Percentiles rank a stretch among this genome's conserved stretches.
These are phyloP conservation scores for Stictonetta naevosa DNA, from an alignment of 2,113 vertebrate genomes.

Conservation along the genomic window DNA sequence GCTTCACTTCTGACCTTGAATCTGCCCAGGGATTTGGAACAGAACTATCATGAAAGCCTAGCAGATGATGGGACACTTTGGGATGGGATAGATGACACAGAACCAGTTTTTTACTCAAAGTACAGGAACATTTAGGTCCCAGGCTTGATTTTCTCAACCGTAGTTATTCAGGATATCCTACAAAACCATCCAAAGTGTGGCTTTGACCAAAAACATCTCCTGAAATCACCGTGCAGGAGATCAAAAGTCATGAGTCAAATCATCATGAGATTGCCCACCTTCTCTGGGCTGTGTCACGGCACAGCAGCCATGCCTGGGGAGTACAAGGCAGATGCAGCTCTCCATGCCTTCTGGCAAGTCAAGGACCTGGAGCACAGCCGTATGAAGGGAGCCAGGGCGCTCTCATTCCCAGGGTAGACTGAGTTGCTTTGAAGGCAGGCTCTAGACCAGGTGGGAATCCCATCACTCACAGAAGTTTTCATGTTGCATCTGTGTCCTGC, in stretches of 20 bases:
- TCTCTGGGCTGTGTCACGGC: not conserved
- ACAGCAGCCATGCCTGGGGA: not conserved
- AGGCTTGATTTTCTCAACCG: not conserved
- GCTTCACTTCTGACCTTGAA: not conserved
- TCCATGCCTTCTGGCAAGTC: not conserved
- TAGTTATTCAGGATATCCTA: not conserved
- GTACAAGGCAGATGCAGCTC: accelerated
- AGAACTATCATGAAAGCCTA: not conserved
- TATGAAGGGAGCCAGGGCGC: not conserved
- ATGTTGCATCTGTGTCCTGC: not conserved
- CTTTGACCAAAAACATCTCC: not conserved
- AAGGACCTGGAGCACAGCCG: no score
- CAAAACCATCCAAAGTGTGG: not conserved
- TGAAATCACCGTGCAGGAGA: not conserved
- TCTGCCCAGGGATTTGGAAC: not conserved
- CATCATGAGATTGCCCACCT: not conserved
- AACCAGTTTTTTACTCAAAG: not conserved
- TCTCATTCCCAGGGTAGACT: not conserved
- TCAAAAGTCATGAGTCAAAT: not conserved
- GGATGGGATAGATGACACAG: not conserved
- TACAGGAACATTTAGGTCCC: not conserved
- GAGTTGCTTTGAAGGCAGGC: not conserved
- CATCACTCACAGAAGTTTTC: not conserved
- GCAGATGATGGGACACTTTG: not conserved
- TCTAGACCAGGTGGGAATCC: not conserved